Percentiles rank a stretch among this genome's conserved stretches.
phyloP scores from a whole-genome alignment of 1,140 invertebrate genomes.

The Drosophila sulfurigaster region DNA sequence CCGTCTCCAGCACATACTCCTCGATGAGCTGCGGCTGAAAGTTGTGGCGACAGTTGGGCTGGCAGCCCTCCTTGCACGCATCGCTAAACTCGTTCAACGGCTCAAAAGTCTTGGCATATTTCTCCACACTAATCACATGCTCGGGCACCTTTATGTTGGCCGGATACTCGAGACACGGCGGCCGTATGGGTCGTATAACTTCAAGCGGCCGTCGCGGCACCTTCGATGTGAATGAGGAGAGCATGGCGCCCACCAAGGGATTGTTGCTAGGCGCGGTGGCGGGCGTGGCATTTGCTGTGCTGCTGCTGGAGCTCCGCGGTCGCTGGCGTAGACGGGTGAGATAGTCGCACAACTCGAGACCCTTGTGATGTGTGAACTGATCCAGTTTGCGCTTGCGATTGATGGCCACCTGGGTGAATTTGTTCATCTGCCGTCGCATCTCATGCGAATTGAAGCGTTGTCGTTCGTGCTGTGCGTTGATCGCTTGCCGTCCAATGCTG shows the following conservation, averaged over 20 bases:
- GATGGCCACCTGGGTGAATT: constrained; percentile 91
- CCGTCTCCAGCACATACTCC: constrained; percentile 95
- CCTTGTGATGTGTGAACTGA: constrained; percentile 91
- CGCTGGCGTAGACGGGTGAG: constrained; percentile 81
- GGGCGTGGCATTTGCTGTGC: constrained; percentile 78
- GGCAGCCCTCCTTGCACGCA: constrained; percentile 72
- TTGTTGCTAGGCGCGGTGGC: constrained; percentile 77
- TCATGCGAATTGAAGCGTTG: constrained; percentile 91
- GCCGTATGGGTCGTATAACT: constrained; percentile 85
- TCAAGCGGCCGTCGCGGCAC: constrained; percentile 77
- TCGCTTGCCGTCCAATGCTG: constrained; percentile 90
- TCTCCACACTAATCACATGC: constrained; percentile 82
- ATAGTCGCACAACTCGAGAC: constrained; percentile 91
- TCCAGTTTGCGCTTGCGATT: constrained; percentile 95
- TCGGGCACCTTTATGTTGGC: constrained; percentile 83
- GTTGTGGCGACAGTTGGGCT: constrained; percentile 86
- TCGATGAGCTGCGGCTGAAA: constrained; percentile 93
- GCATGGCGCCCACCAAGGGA: constrained; percentile 79
- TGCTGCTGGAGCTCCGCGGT: constrained; percentile 65
- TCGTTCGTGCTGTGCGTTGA: constrained; percentile 90
- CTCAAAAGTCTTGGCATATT: constrained; percentile 87
- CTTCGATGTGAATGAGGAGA: constrained; percentile 82
- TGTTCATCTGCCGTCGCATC: constrained; percentile 90
- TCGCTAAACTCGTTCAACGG: constrained; percentile 70
- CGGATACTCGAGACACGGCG: constrained; percentile 85